These are phyloP conservation scores for Caranx melampygus DNA, from an alignment of 2,113 vertebrate genomes.

Conservation along the genomic window DNA sequence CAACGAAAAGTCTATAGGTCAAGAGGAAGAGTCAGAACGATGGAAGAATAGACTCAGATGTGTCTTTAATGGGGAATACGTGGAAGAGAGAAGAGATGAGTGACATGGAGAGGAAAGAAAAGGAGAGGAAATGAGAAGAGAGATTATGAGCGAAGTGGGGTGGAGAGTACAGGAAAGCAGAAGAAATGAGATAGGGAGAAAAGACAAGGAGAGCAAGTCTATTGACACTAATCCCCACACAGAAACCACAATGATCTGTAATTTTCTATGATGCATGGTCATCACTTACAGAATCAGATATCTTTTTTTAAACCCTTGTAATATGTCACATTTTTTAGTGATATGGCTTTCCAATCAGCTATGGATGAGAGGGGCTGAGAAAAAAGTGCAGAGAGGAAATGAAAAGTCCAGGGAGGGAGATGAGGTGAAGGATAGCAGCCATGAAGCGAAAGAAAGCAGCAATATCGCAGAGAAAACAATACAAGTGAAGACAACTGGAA, in stretches of 20 bases:
- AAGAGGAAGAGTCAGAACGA: background rate
- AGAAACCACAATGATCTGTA: slow-evolving; percentile 33
- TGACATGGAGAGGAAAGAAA: slow-evolving; percentile 15
- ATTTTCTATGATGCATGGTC: slow-evolving; percentile 28
- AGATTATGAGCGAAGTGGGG: background rate
- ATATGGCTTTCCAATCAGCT: slow-evolving; percentile 43
- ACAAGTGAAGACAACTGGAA: slow-evolving; percentile 6
- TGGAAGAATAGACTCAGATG: background rate
- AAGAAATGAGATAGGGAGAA: slow-evolving; percentile 20
- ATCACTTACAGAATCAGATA: slow-evolving; percentile 53
- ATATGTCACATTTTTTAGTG: slow-evolving; percentile 26
- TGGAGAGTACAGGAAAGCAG: slow-evolving; percentile 6
- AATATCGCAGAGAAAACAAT: slow-evolving; percentile 19
- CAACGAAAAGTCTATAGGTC: background rate
- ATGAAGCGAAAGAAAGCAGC: background rate
- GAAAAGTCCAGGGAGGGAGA: slow-evolving; percentile 51
- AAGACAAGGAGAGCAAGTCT: slow-evolving; percentile 24
- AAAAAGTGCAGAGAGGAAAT: slow-evolving; percentile 55
- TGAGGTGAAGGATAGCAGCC: slow-evolving; percentile 30
- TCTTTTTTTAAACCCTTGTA: slow-evolving; percentile 37
- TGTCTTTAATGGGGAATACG: background rate
- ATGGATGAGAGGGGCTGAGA: slow-evolving; percentile 13
- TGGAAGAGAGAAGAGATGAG: slow-evolving; percentile 7
- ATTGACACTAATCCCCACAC: slow-evolving; percentile 18
- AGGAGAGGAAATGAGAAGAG: slow-evolving; percentile 57